Evolutionary conservation across 2,888 invertebrate genomes (phyloP).

Genomic region (Polia nebulosa): DNA sequence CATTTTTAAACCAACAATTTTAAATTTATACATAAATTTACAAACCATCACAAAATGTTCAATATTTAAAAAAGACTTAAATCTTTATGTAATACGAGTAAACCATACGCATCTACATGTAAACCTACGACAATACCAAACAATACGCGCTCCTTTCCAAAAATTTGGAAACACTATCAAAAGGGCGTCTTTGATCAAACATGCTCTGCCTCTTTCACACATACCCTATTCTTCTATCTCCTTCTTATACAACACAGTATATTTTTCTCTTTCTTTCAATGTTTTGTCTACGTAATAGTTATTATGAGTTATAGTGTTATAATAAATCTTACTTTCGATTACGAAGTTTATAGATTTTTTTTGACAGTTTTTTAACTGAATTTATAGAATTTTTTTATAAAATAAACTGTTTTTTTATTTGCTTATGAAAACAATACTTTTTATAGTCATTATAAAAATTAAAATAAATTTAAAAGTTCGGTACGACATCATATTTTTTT

Average conservation of each 20-base stretch:
- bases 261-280: conserved; percentile 68
- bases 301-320: conserved; percentile 79
- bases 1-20: not conserved
- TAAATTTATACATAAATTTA: too few species aligned
- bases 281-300: conserved; percentile 74
- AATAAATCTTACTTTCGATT: conserved; percentile 67
- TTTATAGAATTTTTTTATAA: not conserved
- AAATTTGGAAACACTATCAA: conserved; percentile 91
- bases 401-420: too few species aligned
- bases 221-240: conserved; percentile 46
- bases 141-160: conserved; percentile 87
- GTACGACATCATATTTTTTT: too few species aligned
- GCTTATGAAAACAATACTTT: not conserved
- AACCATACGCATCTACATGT: conserved; percentile 75
- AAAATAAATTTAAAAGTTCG: not conserved
- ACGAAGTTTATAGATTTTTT: conserved; percentile 10
- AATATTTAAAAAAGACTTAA: not conserved
- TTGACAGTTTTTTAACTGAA: not conserved
- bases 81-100: not conserved
- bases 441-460: not conserved
- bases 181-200: conserved; percentile 87
- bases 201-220: conserved; percentile 75
- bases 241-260: conserved; percentile 61
- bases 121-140: conserved; percentile 78
- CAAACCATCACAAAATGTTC: not conserved